These are phyloP conservation scores for Trichonephila inaurata DNA, from an alignment of 1,140 invertebrate species.

Conservation along the genomic window DNA sequence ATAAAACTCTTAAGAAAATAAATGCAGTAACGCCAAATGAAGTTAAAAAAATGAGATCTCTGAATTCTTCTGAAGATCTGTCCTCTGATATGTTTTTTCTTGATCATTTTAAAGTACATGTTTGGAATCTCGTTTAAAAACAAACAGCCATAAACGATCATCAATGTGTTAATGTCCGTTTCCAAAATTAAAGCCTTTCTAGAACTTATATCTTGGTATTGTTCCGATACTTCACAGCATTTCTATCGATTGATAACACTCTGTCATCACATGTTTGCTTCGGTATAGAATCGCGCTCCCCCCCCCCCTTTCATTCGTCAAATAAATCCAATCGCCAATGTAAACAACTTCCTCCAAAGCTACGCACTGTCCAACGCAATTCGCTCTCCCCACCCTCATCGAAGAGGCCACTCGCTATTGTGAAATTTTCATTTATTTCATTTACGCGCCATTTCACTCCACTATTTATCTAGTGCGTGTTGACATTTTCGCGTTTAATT, in stretches of 20 bases:
- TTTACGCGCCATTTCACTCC: conserved; percentile 25
- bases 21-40: too few relatives aligned
- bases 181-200: neutral
- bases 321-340: conserved; percentile 32
- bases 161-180: neutral
- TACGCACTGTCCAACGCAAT: neutral
- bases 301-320: neutral
- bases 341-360: conserved; percentile 1
- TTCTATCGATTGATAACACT: conserved; percentile 5
- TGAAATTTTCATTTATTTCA: conserved; percentile 57
- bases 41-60: too few relatives aligned
- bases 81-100: too few relatives aligned
- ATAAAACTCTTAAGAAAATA: too few relatives aligned
- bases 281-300: neutral
- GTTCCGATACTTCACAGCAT: neutral
- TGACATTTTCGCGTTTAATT: conserved; percentile 50
- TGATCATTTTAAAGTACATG: too few relatives aligned
- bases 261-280: conserved; percentile 7
- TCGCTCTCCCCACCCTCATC: neutral
- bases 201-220: neutral
- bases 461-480: conserved; percentile 27
- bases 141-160: neutral
- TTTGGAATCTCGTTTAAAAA: neutral
- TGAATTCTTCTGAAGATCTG: too few relatives aligned
- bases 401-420: neutral